Conservation (phyloP, 1,140 invertebrate species). For the Chrysomallon squamiferum region DNA sequence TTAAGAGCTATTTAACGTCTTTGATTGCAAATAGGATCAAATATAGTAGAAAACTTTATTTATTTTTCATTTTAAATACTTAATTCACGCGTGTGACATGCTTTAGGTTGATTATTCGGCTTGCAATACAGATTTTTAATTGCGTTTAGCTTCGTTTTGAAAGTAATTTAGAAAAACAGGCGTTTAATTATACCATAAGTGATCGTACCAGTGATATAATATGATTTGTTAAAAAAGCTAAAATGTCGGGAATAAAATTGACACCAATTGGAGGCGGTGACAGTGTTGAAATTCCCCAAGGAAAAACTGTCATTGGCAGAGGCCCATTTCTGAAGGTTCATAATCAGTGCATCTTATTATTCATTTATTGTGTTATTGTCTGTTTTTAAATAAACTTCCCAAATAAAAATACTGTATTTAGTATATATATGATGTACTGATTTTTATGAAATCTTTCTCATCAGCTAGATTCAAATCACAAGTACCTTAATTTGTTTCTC, state of each 20-base stretch:
- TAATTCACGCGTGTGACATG: too few relatives aligned
- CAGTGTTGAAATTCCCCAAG: conserved; percentile 38
- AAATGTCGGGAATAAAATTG: conserved; percentile 37
- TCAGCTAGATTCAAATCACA: too few relatives aligned
- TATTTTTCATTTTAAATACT: too few relatives aligned
- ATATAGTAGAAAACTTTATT: too few relatives aligned
- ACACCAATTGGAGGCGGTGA: conserved; percentile 39
- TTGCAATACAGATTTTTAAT: conserved; percentile 11
- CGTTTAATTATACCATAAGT: not conserved
- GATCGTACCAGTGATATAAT: too few relatives aligned
- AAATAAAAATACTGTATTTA: not conserved
- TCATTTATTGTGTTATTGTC: not conserved
- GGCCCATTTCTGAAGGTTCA: conserved; percentile 53
- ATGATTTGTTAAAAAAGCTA: too few relatives aligned
- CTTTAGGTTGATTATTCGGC: not conserved
- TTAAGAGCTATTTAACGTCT: conserved; percentile 5
- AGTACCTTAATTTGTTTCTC: too few relatives aligned
- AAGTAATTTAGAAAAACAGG: conserved; percentile 5
- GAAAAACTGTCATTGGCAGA: conserved; percentile 52
- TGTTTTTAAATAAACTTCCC: not conserved
- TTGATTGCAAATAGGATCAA: too few relatives aligned
- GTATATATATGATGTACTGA: too few relatives aligned
- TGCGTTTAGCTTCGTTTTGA: conserved; percentile 2
- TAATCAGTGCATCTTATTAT: not conserved
- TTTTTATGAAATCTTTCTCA: too few relatives aligned